Evolutionary conservation across 2,797 vertebrate species (phyloP), one percentile per base, ranked within the genome.

Genomic region (Hydrolagus colliei): DNA sequence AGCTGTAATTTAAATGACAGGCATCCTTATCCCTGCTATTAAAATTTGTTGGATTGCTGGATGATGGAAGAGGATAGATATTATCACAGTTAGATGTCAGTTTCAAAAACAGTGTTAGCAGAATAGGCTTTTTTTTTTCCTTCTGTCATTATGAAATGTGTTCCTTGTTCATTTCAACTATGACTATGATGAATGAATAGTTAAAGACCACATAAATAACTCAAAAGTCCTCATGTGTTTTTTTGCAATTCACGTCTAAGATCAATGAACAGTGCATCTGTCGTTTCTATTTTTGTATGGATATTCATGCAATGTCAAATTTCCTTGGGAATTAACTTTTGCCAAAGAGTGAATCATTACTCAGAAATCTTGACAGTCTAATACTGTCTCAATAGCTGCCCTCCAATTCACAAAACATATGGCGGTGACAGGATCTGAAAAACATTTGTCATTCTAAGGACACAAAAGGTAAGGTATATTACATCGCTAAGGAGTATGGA

Each of bases 1-100:
- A 84, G 79, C 79, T 84, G 79, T 84, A 84, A 84, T 84, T 65
- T 84, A 84, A 84, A 84, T 71, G 79, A 84, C 79, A 84, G 79
- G 65, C 65, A 84, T 84, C 65, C 79, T 84, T 84, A 84, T 68
- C 18, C 35, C 65, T 84, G 65, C 79, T 84, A 84, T 84, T 71
- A 84, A 71, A 84, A 84, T 84, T 84, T 84, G 71, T 84, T 84
- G 79, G 65, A 68, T 84, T 67, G 27, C 65, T 41, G 35, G 32
- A 84, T 84, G 79, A 84, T 84, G 79, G 65, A 71, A 41, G 65
- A 52, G 65, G 20, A 84, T 71, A 71, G 79, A 84, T 84, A 84
- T 84, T 84, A 84, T 84, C 79, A 84, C 79, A 84, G 79, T 84
- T 71, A 68, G 79, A 35, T 71, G 32, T 27, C 5, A 0, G 79